Conservation (phyloP, 2,113 vertebrate genomes). For the Pampusana beccarii region DNA sequence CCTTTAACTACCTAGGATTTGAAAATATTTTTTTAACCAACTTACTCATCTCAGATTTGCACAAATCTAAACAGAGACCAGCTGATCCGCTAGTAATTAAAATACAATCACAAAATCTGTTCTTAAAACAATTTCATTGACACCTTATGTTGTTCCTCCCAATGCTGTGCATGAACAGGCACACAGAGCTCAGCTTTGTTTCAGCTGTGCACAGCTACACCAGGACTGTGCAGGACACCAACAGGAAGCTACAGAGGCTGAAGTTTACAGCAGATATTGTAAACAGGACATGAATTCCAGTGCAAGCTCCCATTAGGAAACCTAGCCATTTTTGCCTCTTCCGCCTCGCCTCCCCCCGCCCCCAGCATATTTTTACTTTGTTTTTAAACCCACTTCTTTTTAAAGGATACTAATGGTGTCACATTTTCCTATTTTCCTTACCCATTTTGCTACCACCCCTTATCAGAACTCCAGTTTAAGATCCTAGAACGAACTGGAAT, state of each 20-base stretch:
- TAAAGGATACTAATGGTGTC: not conserved
- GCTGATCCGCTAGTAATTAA: not conserved
- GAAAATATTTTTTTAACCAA: not conserved
- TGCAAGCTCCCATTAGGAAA: not conserved
- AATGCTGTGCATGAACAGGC: not conserved
- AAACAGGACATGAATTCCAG: not conserved
- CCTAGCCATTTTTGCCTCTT: not conserved
- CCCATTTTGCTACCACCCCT: not conserved
- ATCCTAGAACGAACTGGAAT: not conserved
- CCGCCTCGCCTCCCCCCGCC: too few relatives aligned
- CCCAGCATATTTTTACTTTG: not conserved
- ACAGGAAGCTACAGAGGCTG: not conserved
- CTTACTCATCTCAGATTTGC: not conserved
- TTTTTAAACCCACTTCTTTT: not conserved
- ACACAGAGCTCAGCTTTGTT: not conserved
- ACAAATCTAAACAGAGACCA: not conserved
- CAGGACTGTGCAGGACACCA: not conserved
- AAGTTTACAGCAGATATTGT: not conserved
- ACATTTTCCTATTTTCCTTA: not conserved
- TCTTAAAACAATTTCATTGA: not conserved
- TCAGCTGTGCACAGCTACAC: not conserved
- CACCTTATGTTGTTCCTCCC: not conserved
- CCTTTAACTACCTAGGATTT: not conserved
- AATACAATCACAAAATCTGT: not conserved
- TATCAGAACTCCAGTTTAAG: not conserved